These are phyloP conservation scores for Spea hammondii DNA, from an alignment of 2,797 vertebrate species.

Conservation along the genomic window DNA sequence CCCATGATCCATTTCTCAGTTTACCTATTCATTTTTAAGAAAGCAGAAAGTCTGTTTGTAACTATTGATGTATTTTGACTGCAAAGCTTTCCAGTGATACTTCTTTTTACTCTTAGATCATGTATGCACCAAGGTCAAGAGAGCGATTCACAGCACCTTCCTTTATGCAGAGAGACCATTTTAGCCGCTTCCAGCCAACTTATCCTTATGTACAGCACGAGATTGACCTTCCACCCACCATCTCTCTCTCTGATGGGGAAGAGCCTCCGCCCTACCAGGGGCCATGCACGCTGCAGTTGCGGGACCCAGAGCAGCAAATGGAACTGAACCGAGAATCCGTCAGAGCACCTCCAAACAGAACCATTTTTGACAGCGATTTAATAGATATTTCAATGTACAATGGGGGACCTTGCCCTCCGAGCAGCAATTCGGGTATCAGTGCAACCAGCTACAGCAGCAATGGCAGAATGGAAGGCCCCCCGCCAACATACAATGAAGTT, in stretches of 20 bases:
- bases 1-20: too few species aligned
- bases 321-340: slow-evolving; percentile 84
- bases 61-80: too few species aligned
- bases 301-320: slow-evolving; percentile 85
- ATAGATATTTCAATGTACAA: slow-evolving; percentile 71
- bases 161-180: slow-evolving; percentile 80
- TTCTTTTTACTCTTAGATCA: slow-evolving; percentile 67
- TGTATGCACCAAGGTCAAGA: slow-evolving; percentile 73
- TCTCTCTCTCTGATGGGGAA: slow-evolving; percentile 84
- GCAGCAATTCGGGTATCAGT: slow-evolving; percentile 94
- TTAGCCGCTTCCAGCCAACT: slow-evolving; percentile 85
- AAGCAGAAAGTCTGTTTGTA: too few species aligned
- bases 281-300: slow-evolving; percentile 80
- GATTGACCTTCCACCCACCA: slow-evolving; percentile 86
- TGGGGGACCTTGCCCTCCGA: slow-evolving; percentile 88
- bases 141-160: slow-evolving; percentile 75
- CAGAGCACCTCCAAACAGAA: slow-evolving; percentile 76
- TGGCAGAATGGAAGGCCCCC: slow-evolving; percentile 88
- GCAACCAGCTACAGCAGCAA: slow-evolving; percentile 85
- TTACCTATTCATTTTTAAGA: too few species aligned
- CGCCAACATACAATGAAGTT: slow-evolving; percentile 93
- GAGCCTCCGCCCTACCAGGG: slow-evolving; percentile 85
- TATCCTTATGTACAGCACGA: slow-evolving; percentile 84
- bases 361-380: slow-evolving; percentile 77
- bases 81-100: not conserved